Percentiles rank a stretch among this genome's conserved stretches.
phyloP scores from a whole-genome alignment of 2,113 vertebrate genomes.

The Erpornis zantholeuca region DNA sequence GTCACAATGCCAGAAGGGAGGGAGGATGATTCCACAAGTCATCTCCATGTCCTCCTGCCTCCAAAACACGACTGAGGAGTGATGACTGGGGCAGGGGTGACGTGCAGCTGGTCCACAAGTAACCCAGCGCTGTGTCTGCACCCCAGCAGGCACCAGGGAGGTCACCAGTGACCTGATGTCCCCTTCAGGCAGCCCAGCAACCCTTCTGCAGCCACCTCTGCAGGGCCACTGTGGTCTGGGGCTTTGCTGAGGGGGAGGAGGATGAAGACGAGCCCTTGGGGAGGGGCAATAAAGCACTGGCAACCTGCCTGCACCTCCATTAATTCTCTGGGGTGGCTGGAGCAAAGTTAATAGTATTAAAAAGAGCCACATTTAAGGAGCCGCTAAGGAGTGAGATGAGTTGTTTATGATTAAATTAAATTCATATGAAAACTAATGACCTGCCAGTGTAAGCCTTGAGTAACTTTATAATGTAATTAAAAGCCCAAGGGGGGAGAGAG shows the following conservation, averaged over 20 bases:
- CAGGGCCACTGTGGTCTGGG: rapidly evolving
- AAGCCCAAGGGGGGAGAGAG: not conserved
- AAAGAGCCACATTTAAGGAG: conserved; percentile 13
- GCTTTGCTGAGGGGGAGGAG: not conserved
- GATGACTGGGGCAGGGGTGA: rapidly evolving
- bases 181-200: not conserved
- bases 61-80: not conserved
- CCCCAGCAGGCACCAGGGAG: not conserved
- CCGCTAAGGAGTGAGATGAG: conserved; percentile 39
- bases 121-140: not conserved
- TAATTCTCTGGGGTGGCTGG: not conserved
- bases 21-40: not conserved
- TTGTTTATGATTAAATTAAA: conserved; percentile 59
- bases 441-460: conserved; percentile 21
- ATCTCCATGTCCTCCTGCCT: not conserved
- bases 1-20: not conserved
- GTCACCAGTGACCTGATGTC: not conserved
- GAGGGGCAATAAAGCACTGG: not conserved
- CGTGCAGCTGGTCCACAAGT: not conserved
- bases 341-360: not conserved
- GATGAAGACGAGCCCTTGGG: not conserved
- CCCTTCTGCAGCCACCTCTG: not conserved
- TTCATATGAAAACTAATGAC: conserved; percentile 47
- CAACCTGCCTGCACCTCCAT: not conserved
- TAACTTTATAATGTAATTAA: conserved; percentile 58